Base-by-base conservation (phyloP, 2,888 invertebrate genomes). In the Athalia cordata region DNA sequence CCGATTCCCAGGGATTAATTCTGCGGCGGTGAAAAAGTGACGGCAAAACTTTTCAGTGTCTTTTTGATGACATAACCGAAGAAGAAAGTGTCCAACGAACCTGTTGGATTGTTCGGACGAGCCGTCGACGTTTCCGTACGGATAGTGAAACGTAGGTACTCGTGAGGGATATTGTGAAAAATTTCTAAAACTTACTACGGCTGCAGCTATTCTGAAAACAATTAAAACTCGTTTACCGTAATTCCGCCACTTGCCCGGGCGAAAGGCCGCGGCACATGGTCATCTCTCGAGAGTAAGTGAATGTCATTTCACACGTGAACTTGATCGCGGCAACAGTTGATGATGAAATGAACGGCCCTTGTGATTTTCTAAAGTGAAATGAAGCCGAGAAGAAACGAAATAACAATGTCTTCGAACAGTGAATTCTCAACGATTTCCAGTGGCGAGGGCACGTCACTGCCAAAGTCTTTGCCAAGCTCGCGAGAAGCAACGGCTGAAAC, bases 341-440 rank as follows among this genome's bases (percentile, higher is more conserved):
- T 45, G 59, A 72, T 72, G 70, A 72, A 72, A 72, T 43, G 13
- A n/a, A n/a, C 70, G 15, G 45, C 59, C 57, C 3, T 59, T 13
- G 45, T 57, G 4, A 9, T 47, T 6, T n/a, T 72, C 47, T 72
- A 4, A 55, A 13, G 43, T 55, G 3, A 13, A 72, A 47, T 45
- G 0, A 52, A 47, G 47, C 59, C 9, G 2, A 47, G 45, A 5
- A 43, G n/a, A 29, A 47, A 75, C 13, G 47, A 43, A 9, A 11
- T 50, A 3, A 67, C 29, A 29, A 89, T 89, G 89, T 89, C 89
- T 82, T 89, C 89, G 81, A 88, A 89, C 83, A 86, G 89, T 77
- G 89, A 89, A 83, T 89, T 88, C 81, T 89, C 89, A 82, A 89
- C 89, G 77, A 86, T 89, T 82, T 89, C 89, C 79, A 89, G 89